Evolutionary conservation across 92 coral and sea anemone genomes (phyloP).

Genomic region (Zoanthus solanderi): DNA sequence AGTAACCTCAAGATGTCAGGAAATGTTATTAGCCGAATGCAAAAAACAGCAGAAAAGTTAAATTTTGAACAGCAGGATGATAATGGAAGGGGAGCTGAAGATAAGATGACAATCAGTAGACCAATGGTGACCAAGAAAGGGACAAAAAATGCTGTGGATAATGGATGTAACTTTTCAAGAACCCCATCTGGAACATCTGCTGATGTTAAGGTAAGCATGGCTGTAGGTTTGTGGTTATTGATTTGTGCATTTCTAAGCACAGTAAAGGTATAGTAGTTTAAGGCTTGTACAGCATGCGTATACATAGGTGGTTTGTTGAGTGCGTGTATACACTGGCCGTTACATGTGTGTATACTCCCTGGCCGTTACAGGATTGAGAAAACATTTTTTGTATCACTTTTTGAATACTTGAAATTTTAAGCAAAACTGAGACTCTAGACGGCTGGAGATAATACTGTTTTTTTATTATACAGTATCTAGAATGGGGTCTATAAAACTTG

Average conservation of each 20-base stretch:
- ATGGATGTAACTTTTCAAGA: constrained; percentile 91
- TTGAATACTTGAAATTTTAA: no score
- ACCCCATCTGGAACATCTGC: constrained; percentile 88
- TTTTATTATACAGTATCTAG: no score
- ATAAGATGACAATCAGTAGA: constrained; percentile 23
- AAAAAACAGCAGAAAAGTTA: constrained; percentile 62
- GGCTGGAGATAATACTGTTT: no score
- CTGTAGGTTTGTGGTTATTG: not conserved
- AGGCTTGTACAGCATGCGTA: no score
- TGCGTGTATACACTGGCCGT: no score
- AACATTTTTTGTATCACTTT: no score
- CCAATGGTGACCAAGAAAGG: constrained; percentile 21
- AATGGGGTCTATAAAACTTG: no score
- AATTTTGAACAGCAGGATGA: constrained; percentile 32
- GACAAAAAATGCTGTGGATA: constrained; percentile 50
- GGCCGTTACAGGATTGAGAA: no score
- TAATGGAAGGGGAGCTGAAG: not conserved
- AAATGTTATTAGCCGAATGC: constrained; percentile 83
- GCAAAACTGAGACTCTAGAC: no score
- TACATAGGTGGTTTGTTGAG: no score
- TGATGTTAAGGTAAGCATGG: constrained; percentile 83
- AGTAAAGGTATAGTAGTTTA: no score
- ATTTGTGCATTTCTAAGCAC: not conserved
- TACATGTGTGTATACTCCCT: no score
- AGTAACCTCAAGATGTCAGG: constrained; percentile 83